These are phyloP conservation scores for Eustalomyia histrio DNA, from an alignment of 2,888 invertebrate genomes.

Conservation along the genomic window DNA sequence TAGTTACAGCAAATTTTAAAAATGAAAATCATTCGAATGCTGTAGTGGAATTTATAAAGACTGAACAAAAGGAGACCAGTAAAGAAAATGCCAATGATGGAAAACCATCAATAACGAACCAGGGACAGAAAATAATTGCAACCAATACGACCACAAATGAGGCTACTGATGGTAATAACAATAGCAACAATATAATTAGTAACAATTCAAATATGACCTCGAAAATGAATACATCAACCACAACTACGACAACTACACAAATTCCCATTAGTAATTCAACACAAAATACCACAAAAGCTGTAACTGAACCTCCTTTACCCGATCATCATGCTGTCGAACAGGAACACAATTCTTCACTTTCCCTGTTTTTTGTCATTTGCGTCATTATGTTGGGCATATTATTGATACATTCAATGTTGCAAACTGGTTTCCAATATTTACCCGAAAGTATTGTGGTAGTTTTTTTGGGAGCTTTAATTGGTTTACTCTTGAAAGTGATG, in stretches of 20 bases:
- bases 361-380: constrained; percentile 98
- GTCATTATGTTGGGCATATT: constrained; percentile 96
- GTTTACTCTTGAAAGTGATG: constrained; percentile 92
- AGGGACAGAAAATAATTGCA: background rate
- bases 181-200: constrained; percentile 7
- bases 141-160: constrained; percentile 27
- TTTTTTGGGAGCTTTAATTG: constrained; percentile 95
- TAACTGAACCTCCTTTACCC: constrained; percentile 89
- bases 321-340: constrained; percentile 95
- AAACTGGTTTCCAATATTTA: constrained; percentile 96
- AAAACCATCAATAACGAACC: background rate
- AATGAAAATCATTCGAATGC: constrained; percentile 3
- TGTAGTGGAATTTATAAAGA: constrained; percentile 12
- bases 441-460: constrained; percentile 99
- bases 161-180: constrained; percentile 1
- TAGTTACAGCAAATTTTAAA: constrained; percentile 6
- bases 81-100: constrained; percentile 9
- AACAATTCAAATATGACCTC: constrained; percentile 24
- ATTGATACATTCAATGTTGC: constrained; percentile 95
- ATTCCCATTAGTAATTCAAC: constrained; percentile 47
- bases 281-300: constrained; percentile 80
- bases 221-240: background rate
- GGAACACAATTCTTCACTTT: constrained; percentile 97
- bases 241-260: constrained; percentile 24
- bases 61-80: constrained; percentile 11